Evolutionary conservation across 2,888 invertebrate species (phyloP).

Genomic region (Doris montereyensis): DNA sequence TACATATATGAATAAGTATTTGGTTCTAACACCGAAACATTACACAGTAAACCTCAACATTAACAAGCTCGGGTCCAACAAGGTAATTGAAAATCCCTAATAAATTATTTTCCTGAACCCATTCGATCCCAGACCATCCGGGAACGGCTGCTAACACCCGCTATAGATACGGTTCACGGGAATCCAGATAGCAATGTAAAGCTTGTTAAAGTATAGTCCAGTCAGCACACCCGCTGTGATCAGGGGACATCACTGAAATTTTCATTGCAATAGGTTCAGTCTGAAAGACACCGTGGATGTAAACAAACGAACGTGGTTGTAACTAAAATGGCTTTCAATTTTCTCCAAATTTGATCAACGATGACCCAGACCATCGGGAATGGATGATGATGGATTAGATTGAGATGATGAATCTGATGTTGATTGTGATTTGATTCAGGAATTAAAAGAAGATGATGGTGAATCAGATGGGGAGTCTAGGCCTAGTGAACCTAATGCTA

Average conservation of each 20-base stretch:
- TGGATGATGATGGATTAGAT: conserved; percentile 1
- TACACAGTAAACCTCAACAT: no score
- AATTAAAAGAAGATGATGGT: neutral
- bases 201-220: neutral
- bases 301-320: neutral
- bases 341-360: conserved; percentile 3
- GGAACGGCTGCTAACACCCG: neutral
- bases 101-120: neutral
- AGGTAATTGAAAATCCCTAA: no score
- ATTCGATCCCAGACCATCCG: neutral
- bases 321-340: neutral
- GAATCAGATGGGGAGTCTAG: neutral
- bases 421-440: neutral
- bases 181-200: neutral
- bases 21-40: no score
- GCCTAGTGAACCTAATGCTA: neutral
- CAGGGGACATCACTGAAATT: conserved; percentile 1
- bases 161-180: neutral
- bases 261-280: neutral
- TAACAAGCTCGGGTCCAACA: no score
- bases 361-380: neutral
- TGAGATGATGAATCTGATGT: conserved; percentile 7
- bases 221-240: neutral
- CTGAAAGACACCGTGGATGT: neutral
- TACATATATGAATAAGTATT: no score